Evolutionary conservation across 2,797 vertebrate species (phyloP).

Genomic region (Silurus aristotelis): DNA sequence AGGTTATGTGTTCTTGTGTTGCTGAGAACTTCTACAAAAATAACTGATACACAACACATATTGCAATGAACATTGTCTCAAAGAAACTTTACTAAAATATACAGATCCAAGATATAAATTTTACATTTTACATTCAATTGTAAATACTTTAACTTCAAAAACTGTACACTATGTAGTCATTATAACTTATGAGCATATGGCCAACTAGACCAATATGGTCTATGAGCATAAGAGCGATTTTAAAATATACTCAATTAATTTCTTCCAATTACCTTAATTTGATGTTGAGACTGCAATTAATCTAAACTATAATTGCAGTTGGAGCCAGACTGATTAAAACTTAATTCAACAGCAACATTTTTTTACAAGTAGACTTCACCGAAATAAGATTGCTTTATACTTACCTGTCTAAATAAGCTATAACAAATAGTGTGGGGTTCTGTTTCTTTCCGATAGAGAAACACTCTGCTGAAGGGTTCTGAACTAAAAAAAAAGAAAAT

Average conservation of each 20-base stretch:
- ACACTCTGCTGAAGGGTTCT: not conserved
- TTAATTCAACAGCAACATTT: not conserved
- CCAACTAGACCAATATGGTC: no score
- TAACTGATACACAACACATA: not conserved
- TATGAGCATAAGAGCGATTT: not conserved
- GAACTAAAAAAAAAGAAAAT: no score
- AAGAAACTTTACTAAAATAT: no score
- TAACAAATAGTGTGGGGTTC: not conserved
- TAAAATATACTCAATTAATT: not conserved
- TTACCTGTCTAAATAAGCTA: not conserved
- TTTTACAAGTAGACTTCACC: not conserved
- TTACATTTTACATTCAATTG: no score
- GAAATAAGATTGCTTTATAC: not conserved
- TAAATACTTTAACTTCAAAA: not conserved
- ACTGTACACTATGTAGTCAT: not conserved
- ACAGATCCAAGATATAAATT: no score
- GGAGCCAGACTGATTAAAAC: not conserved
- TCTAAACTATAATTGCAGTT: not conserved
- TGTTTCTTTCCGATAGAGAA: not conserved
- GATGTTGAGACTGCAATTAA: not conserved
- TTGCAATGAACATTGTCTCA: not conserved
- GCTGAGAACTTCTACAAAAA: not conserved
- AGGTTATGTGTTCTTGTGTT: not conserved
- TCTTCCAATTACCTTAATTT: no score
- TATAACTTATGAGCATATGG: not conserved